Evolutionary conservation across 2,797 vertebrate genomes (phyloP).

Genomic region (Rhadinocentrus ornatus): DNA sequence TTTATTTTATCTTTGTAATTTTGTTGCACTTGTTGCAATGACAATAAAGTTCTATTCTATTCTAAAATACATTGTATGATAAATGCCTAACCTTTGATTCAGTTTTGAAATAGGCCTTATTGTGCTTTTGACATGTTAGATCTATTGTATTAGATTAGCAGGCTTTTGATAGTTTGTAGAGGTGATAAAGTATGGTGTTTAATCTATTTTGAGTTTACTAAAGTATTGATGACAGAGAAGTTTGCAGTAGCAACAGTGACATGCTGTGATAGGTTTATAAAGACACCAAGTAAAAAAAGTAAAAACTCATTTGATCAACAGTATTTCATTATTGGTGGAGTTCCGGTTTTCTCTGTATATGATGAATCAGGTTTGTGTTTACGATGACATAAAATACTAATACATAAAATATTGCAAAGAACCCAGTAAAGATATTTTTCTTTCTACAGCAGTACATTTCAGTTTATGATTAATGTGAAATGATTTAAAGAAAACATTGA

Average conservation of each 20-base stretch:
- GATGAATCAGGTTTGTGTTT: slow-evolving; percentile 3
- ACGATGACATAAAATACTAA: background rate
- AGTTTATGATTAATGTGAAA: slow-evolving; percentile 4
- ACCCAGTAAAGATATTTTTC: background rate
- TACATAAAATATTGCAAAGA: slow-evolving; percentile 8
- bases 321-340: background rate
- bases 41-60: no score
- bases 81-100: background rate
- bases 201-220: background rate
- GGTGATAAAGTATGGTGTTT: background rate
- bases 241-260: background rate
- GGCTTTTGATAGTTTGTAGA: background rate
- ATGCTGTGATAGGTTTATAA: background rate
- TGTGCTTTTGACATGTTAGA: slow-evolving; percentile 3
- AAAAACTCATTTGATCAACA: background rate
- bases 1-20: no score
- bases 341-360: background rate
- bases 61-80: slow-evolving; percentile 5
- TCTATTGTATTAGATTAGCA: background rate
- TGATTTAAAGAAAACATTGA: background rate
- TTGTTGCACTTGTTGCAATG: no score
- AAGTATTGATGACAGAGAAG: background rate
- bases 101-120: slow-evolving; percentile 8
- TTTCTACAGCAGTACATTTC: background rate
- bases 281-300: background rate